Evolutionary conservation across 2,113 vertebrate species (phyloP), one percentile per base, ranked within the genome.

Genomic region (Chinchilla lanigera): DNA sequence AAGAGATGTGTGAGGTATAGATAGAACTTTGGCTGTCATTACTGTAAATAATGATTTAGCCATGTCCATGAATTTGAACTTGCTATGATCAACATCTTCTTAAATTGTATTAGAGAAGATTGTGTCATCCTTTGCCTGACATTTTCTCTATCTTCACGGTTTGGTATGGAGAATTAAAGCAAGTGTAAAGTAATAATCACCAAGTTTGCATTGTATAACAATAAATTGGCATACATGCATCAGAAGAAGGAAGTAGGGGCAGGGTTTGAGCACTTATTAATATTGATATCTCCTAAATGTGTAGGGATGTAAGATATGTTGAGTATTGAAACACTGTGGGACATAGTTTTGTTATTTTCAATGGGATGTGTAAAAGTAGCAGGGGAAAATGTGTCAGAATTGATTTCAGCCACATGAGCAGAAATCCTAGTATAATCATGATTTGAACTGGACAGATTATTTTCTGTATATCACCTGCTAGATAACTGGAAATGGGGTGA

Each of bases 181-280:
- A 86, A 69, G n/a, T 94, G 16, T 86, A 80, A 78, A 94, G 26
- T 28, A 92, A 60, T 71, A 69, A 75, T 47, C 54, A 86, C 17
- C 50, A 89, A 58, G 6, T 58, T 38, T 89, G 26, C 14, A 91
- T 56, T 78, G 44, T 82, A 77, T 89, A 89, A 44, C 50, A 89
- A 94, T 65, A 82, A 89, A 75, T 77, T 19, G 28, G 3, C 81
- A 54, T 92, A 24, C 95, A 90, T 24, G 17, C 7, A 71, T 44
- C 54, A 93, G 83, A 93, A 94, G 60, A 94, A 87, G 80, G 7
- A 90, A 58, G 7, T 93, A 50, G 28, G 17, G 16, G 3, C 54
- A 94, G 50, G 7, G 35, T 35, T 86, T 38, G 95, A 96, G 65
- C 85, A 90, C 67, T 7, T 85, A 33, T 80, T 65, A 35, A 90